Evolutionary conservation across 2,888 invertebrate genomes (phyloP).

Genomic region (Syrphus vitripennis): DNA sequence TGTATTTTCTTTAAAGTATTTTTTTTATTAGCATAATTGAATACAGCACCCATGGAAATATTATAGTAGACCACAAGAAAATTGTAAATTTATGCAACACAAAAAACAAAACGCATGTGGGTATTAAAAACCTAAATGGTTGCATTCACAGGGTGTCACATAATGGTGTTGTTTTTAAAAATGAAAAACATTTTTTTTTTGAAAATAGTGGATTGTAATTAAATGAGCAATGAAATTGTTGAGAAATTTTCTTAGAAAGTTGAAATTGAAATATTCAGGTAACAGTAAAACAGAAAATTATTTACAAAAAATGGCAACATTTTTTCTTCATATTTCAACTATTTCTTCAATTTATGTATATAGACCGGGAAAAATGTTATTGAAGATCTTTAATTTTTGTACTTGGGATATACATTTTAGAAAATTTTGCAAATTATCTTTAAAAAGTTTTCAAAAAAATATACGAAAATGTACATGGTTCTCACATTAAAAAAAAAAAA

Average conservation of each 20-base stretch:
- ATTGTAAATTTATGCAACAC: constrained; percentile 53
- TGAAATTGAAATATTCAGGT: not conserved
- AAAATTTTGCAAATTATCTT: too few species aligned
- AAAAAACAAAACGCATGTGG: constrained; percentile 54
- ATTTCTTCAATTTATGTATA: too few species aligned
- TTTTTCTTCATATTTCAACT: too few species aligned
- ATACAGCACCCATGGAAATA: constrained; percentile 19
- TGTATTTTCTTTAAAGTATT: not conserved
- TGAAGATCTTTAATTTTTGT: too few species aligned
- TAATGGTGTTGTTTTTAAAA: not conserved
- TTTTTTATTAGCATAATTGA: constrained; percentile 9
- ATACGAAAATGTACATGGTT: too few species aligned
- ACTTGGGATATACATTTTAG: too few species aligned
- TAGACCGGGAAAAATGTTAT: too few species aligned
- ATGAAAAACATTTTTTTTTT: not conserved
- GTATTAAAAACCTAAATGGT: not conserved
- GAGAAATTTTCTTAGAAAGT: not conserved
- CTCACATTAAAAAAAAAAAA: not conserved
- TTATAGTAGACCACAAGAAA: constrained; percentile 37
- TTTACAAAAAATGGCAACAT: too few species aligned
- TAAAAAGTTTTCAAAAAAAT: too few species aligned
- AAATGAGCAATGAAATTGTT: too few species aligned
- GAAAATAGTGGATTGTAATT: not conserved
- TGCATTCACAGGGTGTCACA: not conserved
- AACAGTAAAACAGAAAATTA: too few species aligned